A percentile compares a stretch with the other conserved stretches of the same genome.
Evolutionary conservation across 2,888 invertebrate species (phyloP).

Genomic region (Apeira syringaria): DNA sequence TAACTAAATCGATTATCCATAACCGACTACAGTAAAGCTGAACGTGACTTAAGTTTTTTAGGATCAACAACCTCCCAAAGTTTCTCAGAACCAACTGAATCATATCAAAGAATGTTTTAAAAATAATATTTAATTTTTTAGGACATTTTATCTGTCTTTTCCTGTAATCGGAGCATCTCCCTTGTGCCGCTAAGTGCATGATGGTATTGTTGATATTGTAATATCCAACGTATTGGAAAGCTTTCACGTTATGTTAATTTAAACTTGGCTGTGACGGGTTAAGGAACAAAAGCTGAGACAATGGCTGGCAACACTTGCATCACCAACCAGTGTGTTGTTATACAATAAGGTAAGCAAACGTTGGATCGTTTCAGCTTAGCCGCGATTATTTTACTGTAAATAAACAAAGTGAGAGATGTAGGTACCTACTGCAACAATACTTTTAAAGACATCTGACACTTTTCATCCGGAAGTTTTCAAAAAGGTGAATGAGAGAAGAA

Average conservation of each 20-base stretch:
- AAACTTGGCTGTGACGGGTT: slow-evolving; percentile 2
- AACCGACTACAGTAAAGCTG: slow-evolving; percentile 32
- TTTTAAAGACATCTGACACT: no score
- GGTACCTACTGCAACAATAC: no score
- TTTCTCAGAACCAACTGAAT: slow-evolving; percentile 28
- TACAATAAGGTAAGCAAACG: not conserved
- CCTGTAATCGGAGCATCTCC: slow-evolving; percentile 36
- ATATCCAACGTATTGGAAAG: slow-evolving; percentile 5
- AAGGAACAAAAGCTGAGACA: slow-evolving; percentile 4
- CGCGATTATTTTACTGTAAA: no score
- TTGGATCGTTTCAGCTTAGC: not conserved
- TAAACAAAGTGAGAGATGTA: no score
- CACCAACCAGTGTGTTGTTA: not conserved
- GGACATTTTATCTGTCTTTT: slow-evolving; percentile 34
- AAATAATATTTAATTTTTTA: slow-evolving; percentile 35
- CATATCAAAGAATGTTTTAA: slow-evolving; percentile 38
- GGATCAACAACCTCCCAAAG: slow-evolving; percentile 29
- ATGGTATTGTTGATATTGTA: slow-evolving; percentile 33
- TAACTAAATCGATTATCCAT: slow-evolving; percentile 34
- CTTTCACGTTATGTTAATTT: slow-evolving; percentile 8
- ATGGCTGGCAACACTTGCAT: not conserved
- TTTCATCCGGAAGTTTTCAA: no score
- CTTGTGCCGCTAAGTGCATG: slow-evolving; percentile 45
- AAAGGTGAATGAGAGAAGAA: no score
- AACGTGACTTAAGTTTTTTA: slow-evolving; percentile 20